Evolutionary conservation across 2,888 invertebrate species (phyloP).

Genomic region (Tenthredo scrophulariae): DNA sequence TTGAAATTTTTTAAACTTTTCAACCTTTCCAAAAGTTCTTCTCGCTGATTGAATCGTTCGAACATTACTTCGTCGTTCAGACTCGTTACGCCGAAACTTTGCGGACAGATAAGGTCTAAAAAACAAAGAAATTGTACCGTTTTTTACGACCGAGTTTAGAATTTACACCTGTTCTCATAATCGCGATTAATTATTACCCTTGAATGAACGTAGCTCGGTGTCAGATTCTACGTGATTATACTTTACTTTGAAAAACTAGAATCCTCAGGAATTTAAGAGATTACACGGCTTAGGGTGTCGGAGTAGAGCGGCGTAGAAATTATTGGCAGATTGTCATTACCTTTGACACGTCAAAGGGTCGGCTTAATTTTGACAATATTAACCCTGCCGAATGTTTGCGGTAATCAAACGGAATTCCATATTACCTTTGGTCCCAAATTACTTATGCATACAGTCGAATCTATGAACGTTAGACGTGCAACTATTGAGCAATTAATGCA

Average conservation of each 20-base stretch:
- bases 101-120: background rate
- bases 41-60: background rate
- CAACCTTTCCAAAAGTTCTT: background rate
- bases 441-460: slow-evolving; percentile 47
- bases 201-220: background rate
- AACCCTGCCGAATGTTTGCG: background rate
- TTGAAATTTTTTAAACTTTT: background rate
- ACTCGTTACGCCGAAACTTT: background rate
- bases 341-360: background rate
- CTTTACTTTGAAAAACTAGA: background rate
- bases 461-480: slow-evolving; percentile 43
- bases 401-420: slow-evolving; percentile 47
- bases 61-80: background rate
- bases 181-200: background rate
- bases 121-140: background rate
- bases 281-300: background rate
- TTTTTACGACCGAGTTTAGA: background rate
- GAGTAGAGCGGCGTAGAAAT: background rate
- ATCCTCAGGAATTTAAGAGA: background rate
- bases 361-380: background rate
- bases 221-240: background rate
- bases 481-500: slow-evolving; percentile 37
- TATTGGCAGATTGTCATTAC: slow-evolving; percentile 17
- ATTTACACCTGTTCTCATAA: background rate
- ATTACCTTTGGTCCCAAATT: slow-evolving; percentile 35